phyloP scores from a whole-genome alignment of 2,797 vertebrate species.

The Pangasius krempfi region DNA sequence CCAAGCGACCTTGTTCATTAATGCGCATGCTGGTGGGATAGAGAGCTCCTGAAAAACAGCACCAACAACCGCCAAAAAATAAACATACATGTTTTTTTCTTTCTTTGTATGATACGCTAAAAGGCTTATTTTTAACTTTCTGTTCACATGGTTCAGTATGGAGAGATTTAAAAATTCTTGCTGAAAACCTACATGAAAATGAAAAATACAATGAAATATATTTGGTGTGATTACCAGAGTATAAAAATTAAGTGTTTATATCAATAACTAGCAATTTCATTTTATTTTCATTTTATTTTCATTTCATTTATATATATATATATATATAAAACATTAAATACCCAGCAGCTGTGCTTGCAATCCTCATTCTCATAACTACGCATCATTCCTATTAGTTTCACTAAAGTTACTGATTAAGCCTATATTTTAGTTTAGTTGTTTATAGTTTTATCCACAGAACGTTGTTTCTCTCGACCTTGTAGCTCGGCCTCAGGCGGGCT shows the following conservation, averaged over 20 bases:
- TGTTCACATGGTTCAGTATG: not conserved
- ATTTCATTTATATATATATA: too few relatives aligned
- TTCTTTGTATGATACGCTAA: not conserved
- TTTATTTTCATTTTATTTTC: too few relatives aligned
- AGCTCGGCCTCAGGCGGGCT: conserved; percentile 91
- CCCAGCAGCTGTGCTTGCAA: too few relatives aligned
- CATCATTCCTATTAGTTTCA: not conserved
- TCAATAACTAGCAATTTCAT: not conserved
- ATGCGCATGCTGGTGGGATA: conserved; percentile 95
- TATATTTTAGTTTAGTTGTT: not conserved
- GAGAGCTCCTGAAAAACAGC: conserved; percentile 78
- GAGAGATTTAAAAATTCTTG: not conserved
- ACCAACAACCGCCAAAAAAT: conserved; percentile 14
- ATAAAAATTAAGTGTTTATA: not conserved
- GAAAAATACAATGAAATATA: not conserved
- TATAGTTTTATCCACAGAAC: not conserved
- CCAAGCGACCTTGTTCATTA: conserved; percentile 86
- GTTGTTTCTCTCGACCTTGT: conserved; percentile 71
- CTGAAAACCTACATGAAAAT: not conserved
- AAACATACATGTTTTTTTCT: not conserved
- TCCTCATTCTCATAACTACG: not conserved
- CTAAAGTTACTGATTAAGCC: not conserved
- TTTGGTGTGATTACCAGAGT: not conserved
- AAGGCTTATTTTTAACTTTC: not conserved
- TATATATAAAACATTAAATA: not conserved